These are phyloP conservation scores for Caiman crocodilus DNA, from an alignment of 2,797 vertebrate species.

Conservation along the genomic window DNA sequence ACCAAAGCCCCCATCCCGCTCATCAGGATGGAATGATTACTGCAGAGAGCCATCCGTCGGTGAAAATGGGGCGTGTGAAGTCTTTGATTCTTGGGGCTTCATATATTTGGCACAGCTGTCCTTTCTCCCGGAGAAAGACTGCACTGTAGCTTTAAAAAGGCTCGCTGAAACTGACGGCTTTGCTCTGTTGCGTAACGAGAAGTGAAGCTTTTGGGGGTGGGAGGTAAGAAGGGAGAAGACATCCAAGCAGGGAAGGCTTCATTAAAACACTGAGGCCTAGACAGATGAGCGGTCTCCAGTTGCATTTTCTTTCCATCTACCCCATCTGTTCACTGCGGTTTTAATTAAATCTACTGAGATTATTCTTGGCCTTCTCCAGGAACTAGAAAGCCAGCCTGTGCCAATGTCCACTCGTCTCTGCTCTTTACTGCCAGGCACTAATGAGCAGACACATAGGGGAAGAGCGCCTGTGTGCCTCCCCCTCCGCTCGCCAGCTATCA, in stretches of 20 bases:
- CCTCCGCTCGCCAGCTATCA: slow-evolving; percentile 88
- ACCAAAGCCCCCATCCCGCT: not conserved
- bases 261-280: slow-evolving; percentile 86
- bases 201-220: slow-evolving; percentile 80
- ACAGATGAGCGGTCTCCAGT: slow-evolving; percentile 95
- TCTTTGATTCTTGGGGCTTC: not conserved
- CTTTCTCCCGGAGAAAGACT: slow-evolving; percentile 46
- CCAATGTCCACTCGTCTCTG: slow-evolving; percentile 93
- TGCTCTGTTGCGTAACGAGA: slow-evolving; percentile 81
- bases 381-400: slow-evolving; percentile 86
- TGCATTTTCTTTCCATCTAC: slow-evolving; percentile 92
- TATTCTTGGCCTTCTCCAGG: slow-evolving; percentile 85
- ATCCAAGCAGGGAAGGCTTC: slow-evolving; percentile 86
- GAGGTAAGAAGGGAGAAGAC: slow-evolving; percentile 40
- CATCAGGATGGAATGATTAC: not conserved
- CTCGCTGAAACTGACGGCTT: slow-evolving; percentile 72
- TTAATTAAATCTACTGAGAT: slow-evolving; percentile 99
- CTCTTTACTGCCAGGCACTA: slow-evolving; percentile 93
- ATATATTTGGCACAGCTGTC: not conserved
- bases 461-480: slow-evolving; percentile 62
- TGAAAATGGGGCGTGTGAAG: not conserved
- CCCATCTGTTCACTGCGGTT: slow-evolving; percentile 96
- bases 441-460: slow-evolving; percentile 87
- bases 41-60: not conserved
- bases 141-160: slow-evolving; percentile 68